Base-by-base conservation (phyloP, 2,888 invertebrate species). In the Halocaridina rubra region DNA sequence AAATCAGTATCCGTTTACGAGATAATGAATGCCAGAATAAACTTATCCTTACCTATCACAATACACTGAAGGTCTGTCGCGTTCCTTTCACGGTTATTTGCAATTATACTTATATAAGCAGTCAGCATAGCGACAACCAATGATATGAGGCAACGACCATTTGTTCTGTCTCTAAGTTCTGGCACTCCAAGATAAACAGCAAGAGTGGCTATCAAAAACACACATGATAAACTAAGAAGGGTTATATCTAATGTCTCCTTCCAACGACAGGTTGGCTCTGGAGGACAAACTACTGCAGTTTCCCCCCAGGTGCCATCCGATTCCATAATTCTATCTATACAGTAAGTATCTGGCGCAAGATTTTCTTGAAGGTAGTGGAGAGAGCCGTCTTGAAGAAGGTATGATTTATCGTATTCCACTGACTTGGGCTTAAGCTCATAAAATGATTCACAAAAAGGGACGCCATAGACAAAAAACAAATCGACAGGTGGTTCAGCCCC, bases 91-190 rank as follows among this genome's bases (percentile, higher is more conserved):
- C 67, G 64, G 7, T 67, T 67, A 10, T 72, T 72, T 8, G 59
- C 22, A 4, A 33, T 59, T 3, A 78, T 13, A 46, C 59, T 46
- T 69, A 82, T 59, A 46, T 82, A 72, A 3, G 82, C n/a, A 4
- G 77, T 27, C 16, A 82, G 32, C 82, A 82, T 82, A 39, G 82
- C 82, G 7, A 57, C 30, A 30, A 78, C 71, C 82, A 82, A 59
- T 7, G 82, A 82, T n/a, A 78, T 69, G 32, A 82, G 71, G 57
- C 82, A 82, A 13, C 82, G 82, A 27, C 82, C 82, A n/a, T 82
- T 67, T 10, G 78, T 78, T 4, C 78, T 59, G 46, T 82, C 82
- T 39, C 82, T n/a, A 0, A 82, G 71, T 29, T 82, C 82, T 7
- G 78, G 57, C 39, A 82, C 82, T 10, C 82, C 72, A 1, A 82